phyloP scores from a whole-genome alignment of 2,888 invertebrate genomes.

The Venustoraphidia nigricollis region DNA sequence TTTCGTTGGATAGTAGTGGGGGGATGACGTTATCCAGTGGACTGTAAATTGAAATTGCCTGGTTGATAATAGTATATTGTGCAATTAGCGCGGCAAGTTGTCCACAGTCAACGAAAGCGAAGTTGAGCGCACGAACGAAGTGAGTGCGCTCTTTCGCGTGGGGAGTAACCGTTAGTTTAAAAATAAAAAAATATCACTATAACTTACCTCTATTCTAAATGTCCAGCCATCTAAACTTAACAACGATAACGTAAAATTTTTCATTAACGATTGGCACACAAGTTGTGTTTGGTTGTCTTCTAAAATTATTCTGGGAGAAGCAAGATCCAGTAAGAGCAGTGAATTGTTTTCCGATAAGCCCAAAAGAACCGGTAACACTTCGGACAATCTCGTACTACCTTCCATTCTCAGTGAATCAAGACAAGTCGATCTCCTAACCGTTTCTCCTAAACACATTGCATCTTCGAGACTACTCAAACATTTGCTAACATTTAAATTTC shows the following conservation, averaged over 20 bases:
- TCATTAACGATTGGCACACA: constrained; percentile 29
- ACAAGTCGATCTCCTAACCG: constrained; percentile 32
- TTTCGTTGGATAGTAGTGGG: no score
- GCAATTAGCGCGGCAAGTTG: no score
- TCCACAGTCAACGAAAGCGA: no score
- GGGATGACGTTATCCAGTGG: no score
- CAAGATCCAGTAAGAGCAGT: constrained; percentile 35
- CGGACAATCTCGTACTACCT: constrained; percentile 34
- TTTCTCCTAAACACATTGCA: constrained; percentile 37
- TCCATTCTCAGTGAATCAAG: constrained; percentile 36
- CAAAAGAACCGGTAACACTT: constrained; percentile 35
- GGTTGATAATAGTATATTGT: no score
- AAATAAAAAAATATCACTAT: no score
- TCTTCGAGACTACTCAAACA: constrained; percentile 36
- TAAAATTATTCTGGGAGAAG: constrained; percentile 33
- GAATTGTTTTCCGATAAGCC: constrained; percentile 35
- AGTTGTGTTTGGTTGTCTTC: constrained; percentile 33
- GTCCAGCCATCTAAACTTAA: constrained; percentile 39
- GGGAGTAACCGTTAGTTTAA: no score
- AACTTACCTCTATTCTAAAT: constrained; percentile 34
- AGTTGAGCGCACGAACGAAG: no score
- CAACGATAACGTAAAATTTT: constrained; percentile 30
- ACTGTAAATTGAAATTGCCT: no score
- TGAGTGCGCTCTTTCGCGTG: no score
- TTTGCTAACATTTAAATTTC: constrained; percentile 37